Evolutionary conservation across 35 echinoderm and acorn worm genomes (phyloP), one percentile per base, ranked within the genome.

Genomic region (Acanthaster planci): DNA sequence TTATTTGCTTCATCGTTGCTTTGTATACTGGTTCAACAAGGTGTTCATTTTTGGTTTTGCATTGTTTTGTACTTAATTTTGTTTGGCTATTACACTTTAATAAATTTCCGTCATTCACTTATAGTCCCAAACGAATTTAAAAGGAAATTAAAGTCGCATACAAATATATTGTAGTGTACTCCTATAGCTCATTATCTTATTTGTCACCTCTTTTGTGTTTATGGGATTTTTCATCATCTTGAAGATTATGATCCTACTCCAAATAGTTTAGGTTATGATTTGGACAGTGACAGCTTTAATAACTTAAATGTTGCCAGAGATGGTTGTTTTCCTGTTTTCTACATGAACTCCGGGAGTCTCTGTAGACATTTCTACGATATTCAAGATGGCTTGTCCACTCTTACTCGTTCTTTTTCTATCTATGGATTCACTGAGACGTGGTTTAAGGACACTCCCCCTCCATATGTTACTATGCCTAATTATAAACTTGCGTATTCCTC

Each of bases 361-460:
- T 59, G 55, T 59, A 59, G 55, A 59, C 55, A 59, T 59, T 59
- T 59, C 55, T 59, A n/a, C 15, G 55, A 59, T n/a, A 59, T 59
- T 59, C 55, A 59, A 59, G 55, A 59, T 59, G 19, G 19, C 55
- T 59, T 59, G 27, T 18, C 55, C 55, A 59, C 55, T 26, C 27
- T 59, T 18, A 26, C 19, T 26, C 55, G 27, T 59, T 59, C 55
- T 26, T 59, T 59, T 59, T 21, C 55, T n/a, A 59, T 59, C 27
- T 59, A 59, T 26, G 55, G 55, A n/a, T 59, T 59, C 8, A 59
- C 55, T 40, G 76, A 38, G 34, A 78, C n/a, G 21, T 18, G 40
- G 31, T 56, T 56, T n/a, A 56, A n/a, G 22, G 54, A 56, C 16
- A 56, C 16, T 1, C 54, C 54, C 22, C 54, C 54, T 56, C 54